Percentiles rank a stretch among this genome's conserved stretches.
phyloP scores from a whole-genome alignment of 2,113 vertebrate genomes.

The Menura novaehollandiae region DNA sequence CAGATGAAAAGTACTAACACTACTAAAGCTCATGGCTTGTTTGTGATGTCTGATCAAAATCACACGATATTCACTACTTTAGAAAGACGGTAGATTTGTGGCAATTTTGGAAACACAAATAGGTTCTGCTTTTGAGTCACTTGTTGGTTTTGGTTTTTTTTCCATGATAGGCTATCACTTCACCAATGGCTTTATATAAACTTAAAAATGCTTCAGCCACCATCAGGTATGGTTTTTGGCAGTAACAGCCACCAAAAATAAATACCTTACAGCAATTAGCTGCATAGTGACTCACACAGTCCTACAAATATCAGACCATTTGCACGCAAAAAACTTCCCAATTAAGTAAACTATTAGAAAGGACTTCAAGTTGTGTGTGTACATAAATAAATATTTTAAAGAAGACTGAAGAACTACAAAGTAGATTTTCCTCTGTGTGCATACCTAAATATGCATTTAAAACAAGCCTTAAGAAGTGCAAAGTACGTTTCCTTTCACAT shows the following conservation, averaged over 20 bases:
- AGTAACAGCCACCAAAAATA: neutral
- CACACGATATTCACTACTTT: rapidly evolving
- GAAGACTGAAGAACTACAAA: neutral
- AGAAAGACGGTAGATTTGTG: neutral
- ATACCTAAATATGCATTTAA: neutral
- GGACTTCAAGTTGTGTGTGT: rapidly evolving
- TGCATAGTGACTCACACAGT: neutral
- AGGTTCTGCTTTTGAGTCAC: neutral
- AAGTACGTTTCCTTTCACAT: neutral
- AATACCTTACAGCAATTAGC: neutral
- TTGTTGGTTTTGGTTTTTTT: too few species aligned
- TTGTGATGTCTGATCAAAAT: neutral
- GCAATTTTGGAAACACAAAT: neutral
- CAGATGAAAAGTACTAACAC: neutral
- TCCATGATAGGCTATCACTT: rapidly evolving
- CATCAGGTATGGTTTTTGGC: neutral
- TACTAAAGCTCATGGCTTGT: neutral
- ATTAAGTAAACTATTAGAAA: neutral
- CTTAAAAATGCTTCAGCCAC: neutral
- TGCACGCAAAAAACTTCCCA: neutral
- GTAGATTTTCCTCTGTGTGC: neutral
- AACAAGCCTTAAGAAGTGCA: neutral
- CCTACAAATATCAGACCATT: neutral
- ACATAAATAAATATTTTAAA: neutral
- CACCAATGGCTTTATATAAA: neutral